phyloP scores from a whole-genome alignment of 2,888 invertebrate genomes.

The Dinocampus coccinellae region DNA sequence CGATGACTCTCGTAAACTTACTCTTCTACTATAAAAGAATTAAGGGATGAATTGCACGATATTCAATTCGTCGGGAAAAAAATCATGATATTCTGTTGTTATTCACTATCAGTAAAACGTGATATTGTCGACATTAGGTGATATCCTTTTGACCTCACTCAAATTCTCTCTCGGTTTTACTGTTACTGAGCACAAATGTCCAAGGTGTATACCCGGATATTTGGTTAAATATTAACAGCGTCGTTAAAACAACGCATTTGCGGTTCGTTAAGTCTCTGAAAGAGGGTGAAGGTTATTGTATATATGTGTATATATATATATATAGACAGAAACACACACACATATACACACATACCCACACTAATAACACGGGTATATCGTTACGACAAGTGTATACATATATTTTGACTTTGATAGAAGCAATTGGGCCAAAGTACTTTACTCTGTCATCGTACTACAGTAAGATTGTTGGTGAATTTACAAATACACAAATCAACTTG shows the following conservation, averaged over 20 bases:
- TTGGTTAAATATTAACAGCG: constrained; percentile 69
- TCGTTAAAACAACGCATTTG: constrained; percentile 70
- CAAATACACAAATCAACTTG: background rate
- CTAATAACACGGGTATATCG: constrained; percentile 48
- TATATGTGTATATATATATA: too few relatives aligned
- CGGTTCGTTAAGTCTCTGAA: constrained; percentile 63
- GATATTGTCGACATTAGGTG: constrained; percentile 17
- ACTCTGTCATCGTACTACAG: constrained; percentile 31
- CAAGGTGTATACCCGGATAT: constrained; percentile 56
- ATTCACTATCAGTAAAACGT: constrained; percentile 42
- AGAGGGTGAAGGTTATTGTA: constrained; percentile 60
- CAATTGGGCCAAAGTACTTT: constrained; percentile 54
- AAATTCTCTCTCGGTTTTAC: too few relatives aligned
- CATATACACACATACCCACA: constrained; percentile 33
- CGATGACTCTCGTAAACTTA: constrained; percentile 17
- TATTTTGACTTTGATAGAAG: constrained; percentile 50
- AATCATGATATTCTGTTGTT: constrained; percentile 33
- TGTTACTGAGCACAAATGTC: constrained; percentile 29
- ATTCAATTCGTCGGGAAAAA: constrained; percentile 26
- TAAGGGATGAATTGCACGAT: constrained; percentile 11
- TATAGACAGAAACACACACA: too few relatives aligned
- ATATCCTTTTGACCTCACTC: constrained; percentile 16
- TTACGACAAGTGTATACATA: too few relatives aligned
- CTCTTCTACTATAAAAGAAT: background rate
- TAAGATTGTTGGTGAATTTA: background rate